phyloP scores from a whole-genome alignment of 64 coral and sea anemone genomes.

The Montipora efflorescens region DNA sequence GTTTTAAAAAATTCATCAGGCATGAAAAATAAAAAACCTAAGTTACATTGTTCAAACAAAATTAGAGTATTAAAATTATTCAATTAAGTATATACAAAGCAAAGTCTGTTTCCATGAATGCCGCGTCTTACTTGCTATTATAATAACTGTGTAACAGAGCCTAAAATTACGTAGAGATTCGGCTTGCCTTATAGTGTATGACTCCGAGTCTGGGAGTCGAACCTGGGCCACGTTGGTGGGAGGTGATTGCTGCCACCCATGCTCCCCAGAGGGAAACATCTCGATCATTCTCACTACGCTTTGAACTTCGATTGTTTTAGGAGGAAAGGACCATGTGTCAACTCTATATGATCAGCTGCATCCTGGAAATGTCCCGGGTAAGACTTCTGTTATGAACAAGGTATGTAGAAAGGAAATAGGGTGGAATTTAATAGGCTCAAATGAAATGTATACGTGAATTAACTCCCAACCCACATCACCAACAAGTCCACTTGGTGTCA shows the following conservation, averaged over 20 bases:
- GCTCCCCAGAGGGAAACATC: neutral
- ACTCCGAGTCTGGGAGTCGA: too few species aligned
- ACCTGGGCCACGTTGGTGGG: too few species aligned
- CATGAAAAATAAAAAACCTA: too few species aligned
- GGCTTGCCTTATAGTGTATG: too few species aligned
- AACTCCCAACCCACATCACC: neutral
- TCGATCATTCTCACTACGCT: neutral
- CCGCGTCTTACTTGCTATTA: too few species aligned
- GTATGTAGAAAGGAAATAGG: neutral
- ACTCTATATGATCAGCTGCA: neutral
- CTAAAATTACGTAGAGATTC: neutral
- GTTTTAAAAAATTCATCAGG: too few species aligned
- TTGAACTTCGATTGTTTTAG: neutral
- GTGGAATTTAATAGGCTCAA: neutral
- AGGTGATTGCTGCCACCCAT: neutral
- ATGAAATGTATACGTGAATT: neutral
- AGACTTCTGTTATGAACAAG: neutral
- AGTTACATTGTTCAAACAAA: too few species aligned
- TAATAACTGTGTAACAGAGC: too few species aligned
- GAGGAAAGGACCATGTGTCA: neutral
- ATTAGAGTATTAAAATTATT: too few species aligned
- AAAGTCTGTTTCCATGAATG: too few species aligned
- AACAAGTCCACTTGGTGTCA: neutral
- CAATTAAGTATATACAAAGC: too few species aligned
- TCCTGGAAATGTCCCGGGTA: neutral